A percentile compares a stretch with the other conserved stretches of the same genome.
These are phyloP conservation scores for Meandrina meandrites DNA, from an alignment of 92 coral and sea anemone genomes.

Conservation along the genomic window DNA sequence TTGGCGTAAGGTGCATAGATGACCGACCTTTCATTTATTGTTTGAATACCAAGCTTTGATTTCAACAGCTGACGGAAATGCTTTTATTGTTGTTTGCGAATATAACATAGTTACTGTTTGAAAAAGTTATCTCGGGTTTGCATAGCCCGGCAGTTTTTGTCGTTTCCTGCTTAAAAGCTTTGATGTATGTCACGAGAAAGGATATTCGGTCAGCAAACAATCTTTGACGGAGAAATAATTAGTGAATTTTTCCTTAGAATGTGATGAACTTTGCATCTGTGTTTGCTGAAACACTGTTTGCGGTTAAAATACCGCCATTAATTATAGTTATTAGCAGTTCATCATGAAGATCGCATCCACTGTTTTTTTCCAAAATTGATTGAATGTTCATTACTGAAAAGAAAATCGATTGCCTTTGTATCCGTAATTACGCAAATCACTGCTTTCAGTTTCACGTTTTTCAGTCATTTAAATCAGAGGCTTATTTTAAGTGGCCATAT, in stretches of 20 bases:
- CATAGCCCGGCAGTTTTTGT: background rate
- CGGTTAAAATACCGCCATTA: background rate
- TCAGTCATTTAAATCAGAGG: background rate
- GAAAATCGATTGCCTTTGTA: background rate
- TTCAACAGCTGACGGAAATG: conserved; percentile 14
- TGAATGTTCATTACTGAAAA: background rate
- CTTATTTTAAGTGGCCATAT: background rate
- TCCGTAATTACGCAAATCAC: too few species aligned
- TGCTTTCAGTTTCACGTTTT: too few species aligned
- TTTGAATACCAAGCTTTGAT: background rate
- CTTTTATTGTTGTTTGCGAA: background rate
- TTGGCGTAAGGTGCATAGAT: background rate
- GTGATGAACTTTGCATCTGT: background rate
- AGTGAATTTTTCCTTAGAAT: background rate
- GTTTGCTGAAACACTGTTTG: background rate
- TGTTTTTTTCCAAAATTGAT: background rate
- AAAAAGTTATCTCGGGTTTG: background rate
- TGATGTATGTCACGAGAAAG: conserved; percentile 4
- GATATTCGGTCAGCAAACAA: background rate
- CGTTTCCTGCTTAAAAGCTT: conserved; percentile 15
- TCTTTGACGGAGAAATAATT: background rate
- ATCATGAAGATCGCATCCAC: background rate
- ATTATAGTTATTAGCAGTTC: conserved; percentile 1
- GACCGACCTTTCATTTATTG: background rate
- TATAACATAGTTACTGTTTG: background rate